A percentile compares a stretch with the other conserved stretches of the same genome.
phyloP scores from a whole-genome alignment of 2,113 vertebrate species.

The Brachyhypopomus occidentalis region DNA sequence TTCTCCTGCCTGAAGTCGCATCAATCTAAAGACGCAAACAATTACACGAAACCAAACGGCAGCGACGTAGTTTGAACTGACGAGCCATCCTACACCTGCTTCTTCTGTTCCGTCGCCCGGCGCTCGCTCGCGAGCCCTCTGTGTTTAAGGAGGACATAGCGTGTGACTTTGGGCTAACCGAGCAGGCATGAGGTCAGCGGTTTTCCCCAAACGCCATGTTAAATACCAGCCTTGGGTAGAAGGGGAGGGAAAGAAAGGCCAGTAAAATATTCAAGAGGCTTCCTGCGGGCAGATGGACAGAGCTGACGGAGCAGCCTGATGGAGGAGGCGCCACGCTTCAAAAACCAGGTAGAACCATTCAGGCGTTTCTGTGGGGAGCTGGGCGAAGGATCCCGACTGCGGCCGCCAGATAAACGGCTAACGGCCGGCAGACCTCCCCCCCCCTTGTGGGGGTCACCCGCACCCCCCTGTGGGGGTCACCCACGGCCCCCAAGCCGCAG shows the following conservation, averaged over 20 bases:
- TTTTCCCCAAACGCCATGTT: slow-evolving; percentile 34
- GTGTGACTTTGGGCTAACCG: slow-evolving; percentile 1
- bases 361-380: slow-evolving; percentile 54
- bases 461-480: slow-evolving; percentile 62
- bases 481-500: slow-evolving; percentile 63
- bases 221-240: slow-evolving; percentile 9
- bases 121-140: slow-evolving; percentile 3
- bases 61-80: background rate
- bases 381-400: slow-evolving; percentile 53
- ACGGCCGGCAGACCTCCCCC: slow-evolving; percentile 38
- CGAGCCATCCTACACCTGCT: background rate
- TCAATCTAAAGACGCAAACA: background rate
- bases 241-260: slow-evolving; percentile 1
- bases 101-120: background rate
- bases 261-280: slow-evolving; percentile 22
- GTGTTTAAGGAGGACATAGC: slow-evolving; percentile 7
- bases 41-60: background rate
- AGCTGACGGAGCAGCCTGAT: slow-evolving; percentile 6
- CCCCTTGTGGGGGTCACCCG: slow-evolving; percentile 66
- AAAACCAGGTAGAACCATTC: slow-evolving; percentile 58
- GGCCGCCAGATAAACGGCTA: slow-evolving; percentile 61
- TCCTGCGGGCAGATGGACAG: slow-evolving; percentile 29
- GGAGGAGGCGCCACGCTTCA: slow-evolving; percentile 6
- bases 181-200: background rate
- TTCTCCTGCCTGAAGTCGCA: background rate